These are phyloP conservation scores for Drosophila murphyi DNA, from an alignment of 1,140 invertebrate species.

Conservation along the genomic window DNA sequence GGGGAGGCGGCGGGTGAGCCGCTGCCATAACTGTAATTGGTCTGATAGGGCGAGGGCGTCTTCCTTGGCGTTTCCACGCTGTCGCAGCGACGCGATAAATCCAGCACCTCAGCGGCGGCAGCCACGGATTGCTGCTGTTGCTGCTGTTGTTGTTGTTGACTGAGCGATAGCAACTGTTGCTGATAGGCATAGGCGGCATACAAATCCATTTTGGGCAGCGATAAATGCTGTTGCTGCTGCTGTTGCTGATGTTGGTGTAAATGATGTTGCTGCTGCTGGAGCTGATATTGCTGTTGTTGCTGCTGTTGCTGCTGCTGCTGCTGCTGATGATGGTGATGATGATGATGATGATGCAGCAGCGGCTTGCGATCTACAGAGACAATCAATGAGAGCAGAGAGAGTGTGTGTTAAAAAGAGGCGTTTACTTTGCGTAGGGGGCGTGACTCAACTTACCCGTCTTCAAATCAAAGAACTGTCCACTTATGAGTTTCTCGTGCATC, in stretches of 20 bases:
- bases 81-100: slow-evolving; percentile 82
- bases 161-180: slow-evolving; percentile 73
- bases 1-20: slow-evolving; percentile 69
- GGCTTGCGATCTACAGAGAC: slow-evolving; percentile 65
- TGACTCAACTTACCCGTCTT: slow-evolving; percentile 77
- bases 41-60: slow-evolving; percentile 79
- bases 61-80: slow-evolving; percentile 79
- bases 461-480: slow-evolving; percentile 80
- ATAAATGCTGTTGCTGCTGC: slow-evolving; percentile 54
- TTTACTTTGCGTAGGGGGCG: slow-evolving; percentile 2
- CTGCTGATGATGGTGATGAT: slow-evolving; percentile 55
- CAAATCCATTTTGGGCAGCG: slow-evolving; percentile 72
- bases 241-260: slow-evolving; percentile 50
- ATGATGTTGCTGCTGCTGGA: slow-evolving; percentile 45
- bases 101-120: slow-evolving; percentile 67
- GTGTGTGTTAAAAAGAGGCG: slow-evolving; percentile 16
- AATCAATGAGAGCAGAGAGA: not conserved
- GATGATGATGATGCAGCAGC: slow-evolving; percentile 68
- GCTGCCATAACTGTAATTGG: slow-evolving; percentile 70
- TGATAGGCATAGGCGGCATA: slow-evolving; percentile 81
- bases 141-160: slow-evolving; percentile 58
- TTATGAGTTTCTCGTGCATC: slow-evolving; percentile 81
- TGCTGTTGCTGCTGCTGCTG: slow-evolving; percentile 57
- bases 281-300: slow-evolving; percentile 56
- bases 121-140: slow-evolving; percentile 33